These are phyloP conservation scores for Rosalia funebris DNA, from an alignment of 2,888 invertebrate species.

Conservation along the genomic window DNA sequence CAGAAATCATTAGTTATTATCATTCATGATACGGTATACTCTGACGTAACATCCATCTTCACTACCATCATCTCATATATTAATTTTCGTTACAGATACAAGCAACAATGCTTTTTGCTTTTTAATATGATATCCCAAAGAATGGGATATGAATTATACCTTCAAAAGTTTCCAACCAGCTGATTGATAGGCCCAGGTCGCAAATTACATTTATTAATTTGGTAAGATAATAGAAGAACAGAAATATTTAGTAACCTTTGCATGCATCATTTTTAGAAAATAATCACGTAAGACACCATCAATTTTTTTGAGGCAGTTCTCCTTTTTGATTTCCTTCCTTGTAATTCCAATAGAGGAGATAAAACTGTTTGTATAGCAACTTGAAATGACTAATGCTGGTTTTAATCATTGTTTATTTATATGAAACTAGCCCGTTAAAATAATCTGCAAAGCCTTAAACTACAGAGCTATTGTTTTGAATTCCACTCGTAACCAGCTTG, in stretches of 20 bases:
- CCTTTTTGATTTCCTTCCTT: not conserved
- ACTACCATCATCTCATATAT: conserved; percentile 2
- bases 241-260: not conserved
- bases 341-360: not conserved
- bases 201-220: conserved; percentile 50
- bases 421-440: not conserved
- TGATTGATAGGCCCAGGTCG: conserved; percentile 61
- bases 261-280: not conserved
- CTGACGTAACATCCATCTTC: not conserved
- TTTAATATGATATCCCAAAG: conserved; percentile 50
- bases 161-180: conserved; percentile 57
- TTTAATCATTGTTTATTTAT: no score
- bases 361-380: not conserved
- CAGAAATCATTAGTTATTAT: not conserved
- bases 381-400: no score
- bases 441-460: not conserved
- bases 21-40: not conserved
- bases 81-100: conserved; percentile 49
- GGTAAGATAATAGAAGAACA: conserved; percentile 39
- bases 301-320: not conserved
- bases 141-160: conserved; percentile 59
- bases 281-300: no score
- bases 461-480: conserved; percentile 15
- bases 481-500: conserved; percentile 26
- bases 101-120: conserved; percentile 50